Evolutionary conservation across 2,113 vertebrate genomes (phyloP).

Genomic region (Pycnonotus jocosus): DNA sequence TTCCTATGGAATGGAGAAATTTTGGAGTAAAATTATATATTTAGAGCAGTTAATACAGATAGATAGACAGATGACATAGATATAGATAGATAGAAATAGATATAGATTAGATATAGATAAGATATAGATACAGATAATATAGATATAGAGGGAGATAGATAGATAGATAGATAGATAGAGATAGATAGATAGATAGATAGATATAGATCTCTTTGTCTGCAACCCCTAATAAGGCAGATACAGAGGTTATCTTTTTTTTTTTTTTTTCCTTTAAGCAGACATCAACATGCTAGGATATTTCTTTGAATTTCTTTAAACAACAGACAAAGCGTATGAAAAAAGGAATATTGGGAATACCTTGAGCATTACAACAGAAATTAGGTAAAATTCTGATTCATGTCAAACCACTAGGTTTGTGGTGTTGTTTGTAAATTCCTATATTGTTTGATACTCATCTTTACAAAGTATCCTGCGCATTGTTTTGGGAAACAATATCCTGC

Average conservation of each 20-base stretch:
- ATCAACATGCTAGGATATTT: background rate
- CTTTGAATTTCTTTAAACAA: background rate
- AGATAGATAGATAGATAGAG: too few relatives aligned
- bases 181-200: too few relatives aligned
- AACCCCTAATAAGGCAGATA: background rate
- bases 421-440: background rate
- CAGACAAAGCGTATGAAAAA: background rate
- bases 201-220: background rate
- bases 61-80: background rate
- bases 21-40: background rate
- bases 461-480: background rate
- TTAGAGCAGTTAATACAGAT: background rate
- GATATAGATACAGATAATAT: background rate
- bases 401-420: background rate
- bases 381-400: background rate
- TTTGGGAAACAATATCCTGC: slow-evolving; percentile 26
- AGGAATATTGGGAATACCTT: background rate
- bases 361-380: background rate
- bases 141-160: background rate
- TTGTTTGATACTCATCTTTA: background rate
- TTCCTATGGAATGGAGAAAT: background rate
- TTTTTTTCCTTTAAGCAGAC: background rate
- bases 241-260: background rate
- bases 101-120: background rate
- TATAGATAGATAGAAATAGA: background rate